Base-by-base conservation (phyloP, 2,888 invertebrate genomes). In the Empis stercorea region DNA sequence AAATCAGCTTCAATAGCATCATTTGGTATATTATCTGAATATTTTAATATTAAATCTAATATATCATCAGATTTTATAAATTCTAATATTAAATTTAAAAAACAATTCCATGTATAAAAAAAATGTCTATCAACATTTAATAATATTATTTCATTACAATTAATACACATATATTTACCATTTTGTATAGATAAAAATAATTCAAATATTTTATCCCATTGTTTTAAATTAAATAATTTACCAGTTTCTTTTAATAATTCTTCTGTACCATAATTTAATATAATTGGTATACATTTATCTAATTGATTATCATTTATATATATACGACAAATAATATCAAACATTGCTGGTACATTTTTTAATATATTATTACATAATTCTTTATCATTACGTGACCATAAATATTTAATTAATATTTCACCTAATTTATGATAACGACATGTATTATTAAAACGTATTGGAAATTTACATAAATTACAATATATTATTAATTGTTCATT, bases 61-160 rank as follows among this genome's bases (percentile, higher is more conserved):
- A 65, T 64, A 30, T 64, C 63, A 2, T 51, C 53, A 5, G 65
- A 56, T n/a, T 61, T 54, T 52, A 70, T 54, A 53, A 63, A 61
- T 48, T 67, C 66, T 46, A 66, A 49, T 1, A 62, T 62, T 42
- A 65, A 62, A 46, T 61, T 63, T 1, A 68, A 58, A 47, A 68
- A 68, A 46, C 64, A 64, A 49, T 65, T 68, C 68, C 68, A 68
- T n/a, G 63, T 66, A 51, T 67, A 68, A 54, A 68, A 67, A 46
- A 64, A 66, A 50, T 65, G 64, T 0, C 65, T 57, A 13, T 61
- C 61, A 11, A 66, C 56, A 51, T 63, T 64, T 10, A 64, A 60
- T 2, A 52, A 54, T 9, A 64, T 63, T 13, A 60, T 55, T 49
- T 59, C 57, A 48, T 67, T 66, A 42, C 68, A 68, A 44, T 68